phyloP scores from a whole-genome alignment of 2,888 invertebrate genomes.

The Fragum whitleyi region DNA sequence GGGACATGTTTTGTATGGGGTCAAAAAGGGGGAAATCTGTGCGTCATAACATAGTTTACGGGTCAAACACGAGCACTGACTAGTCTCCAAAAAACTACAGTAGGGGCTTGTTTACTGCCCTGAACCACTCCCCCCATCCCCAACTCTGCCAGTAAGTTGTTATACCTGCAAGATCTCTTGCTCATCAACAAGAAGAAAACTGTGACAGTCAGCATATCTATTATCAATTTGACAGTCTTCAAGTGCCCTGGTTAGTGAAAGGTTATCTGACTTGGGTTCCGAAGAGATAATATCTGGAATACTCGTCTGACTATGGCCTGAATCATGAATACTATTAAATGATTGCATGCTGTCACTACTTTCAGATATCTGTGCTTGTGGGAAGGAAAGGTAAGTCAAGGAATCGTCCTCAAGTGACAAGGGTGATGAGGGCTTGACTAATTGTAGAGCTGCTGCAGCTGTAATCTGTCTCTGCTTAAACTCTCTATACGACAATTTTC shows the following conservation, averaged over 20 bases:
- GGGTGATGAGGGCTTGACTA: slow-evolving; percentile 78
- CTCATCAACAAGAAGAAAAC: slow-evolving; percentile 83
- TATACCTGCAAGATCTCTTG: slow-evolving; percentile 83
- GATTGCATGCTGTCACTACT: slow-evolving; percentile 67
- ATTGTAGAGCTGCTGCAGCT: slow-evolving; percentile 49
- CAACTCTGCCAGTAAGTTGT: no score
- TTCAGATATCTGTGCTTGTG: slow-evolving; percentile 67
- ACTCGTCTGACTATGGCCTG: slow-evolving; percentile 72
- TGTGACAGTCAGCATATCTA: slow-evolving; percentile 69
- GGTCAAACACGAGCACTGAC: no score
- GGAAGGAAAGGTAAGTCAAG: slow-evolving; percentile 80
- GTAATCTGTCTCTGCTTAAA: slow-evolving; percentile 62
- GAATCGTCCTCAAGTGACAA: slow-evolving; percentile 73
- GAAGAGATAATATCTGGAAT: slow-evolving; percentile 74
- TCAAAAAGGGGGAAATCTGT: no score
- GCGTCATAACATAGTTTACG: no score
- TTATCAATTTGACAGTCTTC: slow-evolving; percentile 70
- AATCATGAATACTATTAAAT: slow-evolving; percentile 69
- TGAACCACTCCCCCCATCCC: no score
- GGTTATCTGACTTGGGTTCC: slow-evolving; percentile 59
- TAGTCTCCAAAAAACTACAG: no score
- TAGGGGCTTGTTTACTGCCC: no score
- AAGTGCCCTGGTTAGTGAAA: slow-evolving; percentile 61
- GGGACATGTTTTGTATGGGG: no score
- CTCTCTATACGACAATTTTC: slow-evolving; percentile 69